A percentile compares a stretch with the other conserved stretches of the same genome.
Evolutionary conservation across 1,140 invertebrate species (phyloP).

Genomic region (Drosophila rhopaloa): DNA sequence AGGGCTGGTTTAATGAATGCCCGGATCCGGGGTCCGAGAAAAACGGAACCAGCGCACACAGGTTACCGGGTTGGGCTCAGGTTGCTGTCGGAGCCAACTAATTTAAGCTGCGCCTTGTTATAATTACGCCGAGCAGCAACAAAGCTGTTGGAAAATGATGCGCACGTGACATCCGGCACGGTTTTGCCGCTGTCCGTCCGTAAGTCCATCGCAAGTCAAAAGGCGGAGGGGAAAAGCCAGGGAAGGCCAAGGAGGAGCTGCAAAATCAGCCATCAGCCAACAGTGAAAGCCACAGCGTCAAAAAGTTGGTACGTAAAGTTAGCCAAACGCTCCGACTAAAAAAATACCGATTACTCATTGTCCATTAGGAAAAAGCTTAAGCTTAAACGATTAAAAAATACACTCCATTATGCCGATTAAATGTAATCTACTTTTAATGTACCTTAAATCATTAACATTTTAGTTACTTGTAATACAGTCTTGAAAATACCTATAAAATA

Average conservation of each 20-base stretch:
- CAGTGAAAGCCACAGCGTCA: conserved; percentile 34
- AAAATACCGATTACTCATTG: not conserved
- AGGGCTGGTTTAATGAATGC: conserved; percentile 56
- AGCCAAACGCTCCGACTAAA: not conserved
- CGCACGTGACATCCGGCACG: conserved; percentile 73
- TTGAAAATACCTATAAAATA: too few species aligned
- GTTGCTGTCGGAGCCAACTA: conserved; percentile 58
- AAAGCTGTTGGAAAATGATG: conserved; percentile 78
- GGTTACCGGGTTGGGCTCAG: conserved; percentile 40
- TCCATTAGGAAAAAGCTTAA: not conserved
- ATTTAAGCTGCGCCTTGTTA: conserved; percentile 76
- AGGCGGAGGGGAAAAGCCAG: conserved; percentile 18
- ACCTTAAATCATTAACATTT: too few species aligned
- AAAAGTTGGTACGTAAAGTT: conserved; percentile 1
- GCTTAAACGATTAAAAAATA: too few species aligned
- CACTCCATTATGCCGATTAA: too few species aligned
- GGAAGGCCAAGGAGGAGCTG: conserved; percentile 6
- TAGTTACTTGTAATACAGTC: too few species aligned
- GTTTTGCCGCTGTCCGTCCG: conserved; percentile 20
- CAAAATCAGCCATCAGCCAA: conserved; percentile 47
- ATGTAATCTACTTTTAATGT: too few species aligned
- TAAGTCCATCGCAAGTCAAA: conserved; percentile 40
- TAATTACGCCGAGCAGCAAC: conserved; percentile 62
- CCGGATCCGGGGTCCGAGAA: conserved; percentile 32
- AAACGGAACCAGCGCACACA: conserved; percentile 44